These are phyloP conservation scores for Montipora capricornis DNA, from an alignment of 64 coral and sea anemone species.

Conservation along the genomic window DNA sequence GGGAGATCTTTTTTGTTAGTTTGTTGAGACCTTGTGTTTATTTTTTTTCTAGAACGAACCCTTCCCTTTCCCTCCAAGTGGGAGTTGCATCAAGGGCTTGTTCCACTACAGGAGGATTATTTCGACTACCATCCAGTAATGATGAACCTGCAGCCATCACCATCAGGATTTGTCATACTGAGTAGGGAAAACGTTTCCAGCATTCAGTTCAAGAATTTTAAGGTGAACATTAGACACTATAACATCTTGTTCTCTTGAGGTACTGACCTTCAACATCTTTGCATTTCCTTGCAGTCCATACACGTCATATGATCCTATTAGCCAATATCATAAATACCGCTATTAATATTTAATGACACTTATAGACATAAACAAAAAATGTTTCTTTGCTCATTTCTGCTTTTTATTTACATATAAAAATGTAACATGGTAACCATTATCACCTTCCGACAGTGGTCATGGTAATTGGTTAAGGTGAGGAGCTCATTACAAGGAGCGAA, in stretches of 20 bases:
- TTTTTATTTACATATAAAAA: too few species aligned
- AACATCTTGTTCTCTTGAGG: not conserved
- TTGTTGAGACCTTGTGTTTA: not conserved
- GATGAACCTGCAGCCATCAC: not conserved
- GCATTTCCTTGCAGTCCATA: too few species aligned
- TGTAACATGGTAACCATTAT: too few species aligned
- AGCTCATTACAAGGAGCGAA: too few species aligned
- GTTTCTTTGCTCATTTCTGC: too few species aligned
- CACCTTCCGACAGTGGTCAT: too few species aligned
- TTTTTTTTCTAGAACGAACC: not conserved
- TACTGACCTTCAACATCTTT: too few species aligned
- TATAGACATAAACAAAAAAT: too few species aligned
- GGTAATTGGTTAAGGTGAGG: too few species aligned
- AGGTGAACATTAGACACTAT: not conserved
- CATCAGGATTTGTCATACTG: not conserved
- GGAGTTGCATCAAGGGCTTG: slow-evolving; percentile 15
- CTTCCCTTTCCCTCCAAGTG: not conserved
- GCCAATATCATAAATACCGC: too few species aligned
- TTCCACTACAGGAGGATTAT: slow-evolving; percentile 34
- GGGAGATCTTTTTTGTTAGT: not conserved
- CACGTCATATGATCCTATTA: too few species aligned
- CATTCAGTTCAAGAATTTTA: not conserved
- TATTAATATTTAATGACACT: too few species aligned
- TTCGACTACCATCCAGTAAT: not conserved
- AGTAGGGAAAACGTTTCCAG: slow-evolving; percentile 2